A percentile compares a stretch with the other conserved stretches of the same genome.
phyloP scores from a whole-genome alignment of 2,797 vertebrate species.

The Semaprochilodus insignis region DNA sequence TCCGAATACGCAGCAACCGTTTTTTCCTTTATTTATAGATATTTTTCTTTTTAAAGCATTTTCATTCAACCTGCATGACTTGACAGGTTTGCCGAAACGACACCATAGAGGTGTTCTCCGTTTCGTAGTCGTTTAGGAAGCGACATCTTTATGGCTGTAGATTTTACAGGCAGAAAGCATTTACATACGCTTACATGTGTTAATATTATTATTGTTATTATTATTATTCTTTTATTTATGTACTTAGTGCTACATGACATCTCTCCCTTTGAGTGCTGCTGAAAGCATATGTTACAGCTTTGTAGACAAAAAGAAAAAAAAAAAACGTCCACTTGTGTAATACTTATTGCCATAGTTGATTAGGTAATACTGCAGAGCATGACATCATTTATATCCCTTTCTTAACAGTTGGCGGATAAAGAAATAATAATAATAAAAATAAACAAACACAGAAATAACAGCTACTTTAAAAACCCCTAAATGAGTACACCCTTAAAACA shows the following conservation, averaged over 20 bases:
- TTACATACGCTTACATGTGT: conserved; percentile 49
- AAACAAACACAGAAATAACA: conserved; percentile 9
- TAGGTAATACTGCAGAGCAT: conserved; percentile 48
- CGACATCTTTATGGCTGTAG: conserved; percentile 86
- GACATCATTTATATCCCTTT: conserved; percentile 35
- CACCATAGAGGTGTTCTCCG: conserved; percentile 55
- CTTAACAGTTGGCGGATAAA: conserved; percentile 41
- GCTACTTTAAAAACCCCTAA: conserved; percentile 18
- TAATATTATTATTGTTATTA: conserved; percentile 8
- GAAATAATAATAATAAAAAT: conserved; percentile 12
- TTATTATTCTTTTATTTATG: conserved; percentile 20
- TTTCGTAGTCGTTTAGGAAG: conserved; percentile 81
- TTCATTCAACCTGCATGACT: conserved; percentile 24
- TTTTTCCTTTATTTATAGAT: conserved; percentile 58
- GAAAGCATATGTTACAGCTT: conserved; percentile 50
- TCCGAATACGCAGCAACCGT: conserved; percentile 67
- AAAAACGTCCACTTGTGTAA: conserved; percentile 43
- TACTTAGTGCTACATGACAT: conserved; percentile 59
- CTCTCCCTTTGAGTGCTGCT: conserved; percentile 64
- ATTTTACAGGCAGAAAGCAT: conserved; percentile 84
- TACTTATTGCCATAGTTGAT: conserved; percentile 59
- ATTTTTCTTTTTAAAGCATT: conserved; percentile 18
- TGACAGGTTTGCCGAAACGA: conserved; percentile 28
- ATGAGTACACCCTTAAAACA: conserved; percentile 15
- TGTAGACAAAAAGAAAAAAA: conserved; percentile 26